Evolutionary conservation across 1,140 invertebrate genomes (phyloP), one percentile per base, ranked within the genome.

Genomic region (Diabrotica virgifera): DNA sequence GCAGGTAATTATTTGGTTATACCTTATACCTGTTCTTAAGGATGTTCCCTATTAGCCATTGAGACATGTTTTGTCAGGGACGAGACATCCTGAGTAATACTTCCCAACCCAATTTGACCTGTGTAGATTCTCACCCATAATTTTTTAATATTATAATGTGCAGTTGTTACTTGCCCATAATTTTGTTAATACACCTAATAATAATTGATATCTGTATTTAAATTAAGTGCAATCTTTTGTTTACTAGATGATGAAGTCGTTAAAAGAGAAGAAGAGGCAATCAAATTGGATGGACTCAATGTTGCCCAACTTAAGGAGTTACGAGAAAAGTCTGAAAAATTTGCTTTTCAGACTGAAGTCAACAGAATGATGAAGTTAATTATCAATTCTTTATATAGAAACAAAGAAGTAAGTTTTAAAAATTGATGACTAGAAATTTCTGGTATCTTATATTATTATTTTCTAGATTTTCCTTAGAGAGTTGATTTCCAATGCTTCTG

Each of bases 281-380:
- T 99, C 67, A 95, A 97, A 76, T 80, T 99, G 11, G 97, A 99
- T 84, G 95, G 92, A 5, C 81, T 99, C 59, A 98, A 92, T 83
- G 93, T 95, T 0, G 92, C 95, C 38, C 94, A 98, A 81, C 84
- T 98, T 72, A 95, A 95, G 72, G 93, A 98, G 82, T 77, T 99
- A 7, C 82, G 92, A 55, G 94, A 96, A 14, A 92, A 91, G 77
- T 88, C 96, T 0, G 94, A 98, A 76, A 98, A 96, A 79, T 94
- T 91, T 79, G 87, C 87, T 24, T 99, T 98, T 84, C 95, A 97
- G 80, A 94, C 95, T 1, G 95, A 98, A 82, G 96, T 98, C 8
- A 97, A 97, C 83, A 91, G 97, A 37, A 98, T 99, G 95, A 99
- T 99, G 97, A 99, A 99, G 82, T 85, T 99, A 13, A 99, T 99